phyloP scores from a whole-genome alignment of 2,797 vertebrate genomes.

The Dromococcyx pavoninus region DNA sequence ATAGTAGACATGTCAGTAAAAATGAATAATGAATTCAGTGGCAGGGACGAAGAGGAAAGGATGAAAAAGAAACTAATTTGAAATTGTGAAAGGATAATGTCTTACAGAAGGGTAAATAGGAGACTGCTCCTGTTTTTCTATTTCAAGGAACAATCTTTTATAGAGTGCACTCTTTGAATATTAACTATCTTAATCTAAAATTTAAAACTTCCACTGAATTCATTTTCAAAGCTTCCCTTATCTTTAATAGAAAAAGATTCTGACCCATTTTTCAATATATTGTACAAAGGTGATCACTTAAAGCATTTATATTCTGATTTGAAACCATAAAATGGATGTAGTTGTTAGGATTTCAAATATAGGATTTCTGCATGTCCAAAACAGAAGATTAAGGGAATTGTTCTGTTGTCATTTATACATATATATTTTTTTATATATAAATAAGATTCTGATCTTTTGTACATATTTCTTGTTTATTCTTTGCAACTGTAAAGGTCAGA shows the following conservation, averaged over 20 bases:
- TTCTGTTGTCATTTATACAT: not conserved
- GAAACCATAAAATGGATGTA: not conserved
- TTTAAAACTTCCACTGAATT: not conserved
- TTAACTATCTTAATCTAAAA: not conserved
- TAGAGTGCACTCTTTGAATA: not conserved
- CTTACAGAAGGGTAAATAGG: not conserved
- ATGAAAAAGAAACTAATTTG: not conserved
- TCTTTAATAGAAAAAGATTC: not conserved
- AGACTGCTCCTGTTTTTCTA: not conserved
- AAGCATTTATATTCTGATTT: not conserved
- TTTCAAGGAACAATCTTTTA: not conserved
- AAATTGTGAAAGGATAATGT: not conserved
- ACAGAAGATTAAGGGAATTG: not conserved
- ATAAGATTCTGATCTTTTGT: not conserved
- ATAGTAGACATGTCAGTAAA: constrained; percentile 18
- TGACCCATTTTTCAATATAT: not conserved
- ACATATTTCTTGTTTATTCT: not conserved
- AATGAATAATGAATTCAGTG: constrained; percentile 35
- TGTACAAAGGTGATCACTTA: not conserved
- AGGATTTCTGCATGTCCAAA: not conserved
- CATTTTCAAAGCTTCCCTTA: not conserved
- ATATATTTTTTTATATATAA: no score
- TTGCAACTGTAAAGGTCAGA: constrained; percentile 8
- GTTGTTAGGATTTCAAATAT: not conserved
- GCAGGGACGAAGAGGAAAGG: not conserved